Conservation (phyloP, 2,888 invertebrate species). For the Drepanosiphum platanoidis region DNA sequence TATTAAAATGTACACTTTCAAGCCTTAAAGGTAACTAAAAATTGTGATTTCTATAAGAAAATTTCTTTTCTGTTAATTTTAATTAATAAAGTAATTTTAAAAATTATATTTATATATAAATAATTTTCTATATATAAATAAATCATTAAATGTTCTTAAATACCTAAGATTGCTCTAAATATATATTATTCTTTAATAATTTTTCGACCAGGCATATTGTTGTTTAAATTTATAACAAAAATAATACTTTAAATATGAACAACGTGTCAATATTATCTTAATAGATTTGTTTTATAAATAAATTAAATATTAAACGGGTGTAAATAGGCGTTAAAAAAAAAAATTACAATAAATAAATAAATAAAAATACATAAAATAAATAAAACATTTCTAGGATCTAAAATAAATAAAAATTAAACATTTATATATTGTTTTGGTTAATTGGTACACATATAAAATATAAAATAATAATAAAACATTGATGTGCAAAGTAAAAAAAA, state of each 20-base stretch:
- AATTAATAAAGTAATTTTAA: slow-evolving; percentile 35
- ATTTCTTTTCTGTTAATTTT: slow-evolving; percentile 16
- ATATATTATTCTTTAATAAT: slow-evolving; percentile 54
- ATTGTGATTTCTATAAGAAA: slow-evolving; percentile 48
- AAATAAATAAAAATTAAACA: slow-evolving; percentile 41
- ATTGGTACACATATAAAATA: slow-evolving; percentile 46
- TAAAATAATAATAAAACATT: slow-evolving; percentile 50
- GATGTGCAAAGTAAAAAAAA: slow-evolving; percentile 20
- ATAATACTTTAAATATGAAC: slow-evolving; percentile 61
- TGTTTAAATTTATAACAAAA: slow-evolving; percentile 59
- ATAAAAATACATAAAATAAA: slow-evolving; percentile 55
- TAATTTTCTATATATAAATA: slow-evolving; percentile 33
- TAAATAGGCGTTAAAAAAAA: slow-evolving; percentile 59
- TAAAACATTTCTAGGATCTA: slow-evolving; percentile 56
- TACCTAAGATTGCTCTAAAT: slow-evolving; percentile 60
- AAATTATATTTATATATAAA: slow-evolving; percentile 34
- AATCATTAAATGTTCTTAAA: slow-evolving; percentile 43
- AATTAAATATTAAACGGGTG: slow-evolving; percentile 55
- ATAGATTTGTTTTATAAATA: slow-evolving; percentile 52
- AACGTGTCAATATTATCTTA: slow-evolving; percentile 60
- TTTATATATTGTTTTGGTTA: slow-evolving; percentile 46
- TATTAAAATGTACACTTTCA: slow-evolving; percentile 57
- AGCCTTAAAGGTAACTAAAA: slow-evolving; percentile 55
- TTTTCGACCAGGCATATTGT: slow-evolving; percentile 56
- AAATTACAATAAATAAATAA: slow-evolving; percentile 43